A percentile compares a stretch with the other conserved stretches of the same genome.
phyloP scores from a whole-genome alignment of 2,888 invertebrate genomes.

The Amblyteles armatorius region DNA sequence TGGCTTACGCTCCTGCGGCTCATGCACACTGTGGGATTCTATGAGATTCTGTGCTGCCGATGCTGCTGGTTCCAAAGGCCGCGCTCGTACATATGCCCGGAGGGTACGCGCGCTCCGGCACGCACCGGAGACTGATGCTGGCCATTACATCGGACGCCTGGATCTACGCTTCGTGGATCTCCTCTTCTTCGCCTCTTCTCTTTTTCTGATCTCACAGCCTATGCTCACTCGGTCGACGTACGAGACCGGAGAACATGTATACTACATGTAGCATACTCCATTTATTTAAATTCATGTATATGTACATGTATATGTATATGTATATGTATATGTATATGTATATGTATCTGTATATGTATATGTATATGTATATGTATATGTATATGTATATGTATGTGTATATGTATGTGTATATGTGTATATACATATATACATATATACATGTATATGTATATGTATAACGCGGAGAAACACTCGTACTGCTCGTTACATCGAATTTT shows the following conservation, averaged over 20 bases:
- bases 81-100: constrained; percentile 10
- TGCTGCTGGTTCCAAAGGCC: constrained; percentile 16
- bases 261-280: no score
- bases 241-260: no score
- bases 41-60: constrained; percentile 57
- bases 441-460: no score
- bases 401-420: no score
- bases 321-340: no score
- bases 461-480: neutral
- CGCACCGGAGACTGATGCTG: constrained; percentile 61
- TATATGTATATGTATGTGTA: neutral
- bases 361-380: neutral
- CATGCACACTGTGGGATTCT: constrained; percentile 56
- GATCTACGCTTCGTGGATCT: constrained; percentile 51
- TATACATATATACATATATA: no score
- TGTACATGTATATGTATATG: no score
- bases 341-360: no score
- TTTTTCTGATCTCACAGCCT: constrained; percentile 31
- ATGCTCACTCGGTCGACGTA: no score
- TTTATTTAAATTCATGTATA: no score
- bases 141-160: constrained; percentile 63
- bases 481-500: constrained; percentile 49
- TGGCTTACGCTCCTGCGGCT: constrained; percentile 43
- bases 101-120: constrained; percentile 28
- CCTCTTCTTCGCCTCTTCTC: constrained; percentile 17